Evolutionary conservation across 2,113 vertebrate species (phyloP), one percentile per base, ranked within the genome.

Genomic region (Lethenteron camtschaticum): DNA sequence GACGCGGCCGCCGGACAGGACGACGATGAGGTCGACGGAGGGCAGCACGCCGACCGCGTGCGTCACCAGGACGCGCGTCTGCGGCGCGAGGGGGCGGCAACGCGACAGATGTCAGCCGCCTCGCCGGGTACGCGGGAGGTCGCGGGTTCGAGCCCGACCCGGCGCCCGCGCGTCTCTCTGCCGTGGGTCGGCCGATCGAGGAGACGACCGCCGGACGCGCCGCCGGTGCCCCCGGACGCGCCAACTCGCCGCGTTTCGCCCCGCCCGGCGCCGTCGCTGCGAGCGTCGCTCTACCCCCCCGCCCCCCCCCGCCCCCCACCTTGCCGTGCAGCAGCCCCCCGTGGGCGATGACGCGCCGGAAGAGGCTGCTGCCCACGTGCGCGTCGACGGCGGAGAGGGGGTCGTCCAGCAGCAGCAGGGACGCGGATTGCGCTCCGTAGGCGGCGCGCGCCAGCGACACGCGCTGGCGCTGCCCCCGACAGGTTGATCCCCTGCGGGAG

Each of bases 321-420:
- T 96, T 99, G 73, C 80, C 84, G 71, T 84, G 80, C 41, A 99
- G 82, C 1, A 78, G 70, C 11, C 94, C 90, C 1, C 89, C 85
- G 0, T 91, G 92, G 8, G 92, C 94, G 0, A 99, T 86, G 69
- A 96, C 87, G 11, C 86, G 83, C 78, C 96, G 87, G 9, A 99
- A 96, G 76, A 99, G 96, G 77, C 96, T 90, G 75, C 87, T 96
- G 70, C 88, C 82, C 57, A 99, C 90, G 0, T 99, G 89, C 0
- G 94, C 84, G 60, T 99, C 94, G 75, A 99, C 94, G 0, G 94
- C 92, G 0, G 94, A 95, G 55, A 99, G 82, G 1, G 94, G 90
- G 71, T 97, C 92, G 1, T 97, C 94, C 74, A 99, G 77, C 9
- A 99, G 81, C 75, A 88, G 89, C 24, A 95, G 73, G 2, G 95